These are phyloP conservation scores for Prochilodus magdalenae DNA, from an alignment of 2,113 vertebrate species.

Conservation along the genomic window DNA sequence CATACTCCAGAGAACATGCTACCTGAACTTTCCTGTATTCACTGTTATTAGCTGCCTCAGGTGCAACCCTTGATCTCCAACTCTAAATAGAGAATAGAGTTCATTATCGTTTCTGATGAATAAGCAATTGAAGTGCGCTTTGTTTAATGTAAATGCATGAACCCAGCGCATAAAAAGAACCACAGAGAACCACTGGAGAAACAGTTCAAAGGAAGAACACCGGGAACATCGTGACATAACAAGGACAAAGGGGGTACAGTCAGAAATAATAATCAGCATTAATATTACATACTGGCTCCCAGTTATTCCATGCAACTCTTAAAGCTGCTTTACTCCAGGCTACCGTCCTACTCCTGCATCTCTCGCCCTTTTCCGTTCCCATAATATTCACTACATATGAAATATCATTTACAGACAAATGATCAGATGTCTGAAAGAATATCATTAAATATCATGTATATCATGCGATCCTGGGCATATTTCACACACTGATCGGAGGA, in stretches of 20 bases:
- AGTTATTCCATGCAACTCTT: background rate
- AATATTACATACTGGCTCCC: background rate
- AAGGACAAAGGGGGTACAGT: background rate
- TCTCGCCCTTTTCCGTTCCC: no score
- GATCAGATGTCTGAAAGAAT: no score
- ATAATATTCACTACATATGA: no score
- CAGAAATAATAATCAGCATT: slow-evolving; percentile 27
- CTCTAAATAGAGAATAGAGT: background rate
- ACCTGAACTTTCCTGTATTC: background rate
- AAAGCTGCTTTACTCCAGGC: no score
- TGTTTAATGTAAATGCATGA: slow-evolving; percentile 46
- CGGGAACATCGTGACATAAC: slow-evolving; percentile 39
- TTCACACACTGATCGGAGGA: no score
- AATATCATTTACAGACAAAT: no score
- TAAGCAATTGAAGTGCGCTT: slow-evolving; percentile 20
- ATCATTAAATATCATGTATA: no score
- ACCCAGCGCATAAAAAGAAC: slow-evolving; percentile 22
- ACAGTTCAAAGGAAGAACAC: slow-evolving; percentile 55
- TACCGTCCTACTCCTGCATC: no score
- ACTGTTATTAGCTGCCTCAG: background rate
- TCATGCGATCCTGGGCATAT: no score
- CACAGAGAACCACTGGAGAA: background rate
- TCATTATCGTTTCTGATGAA: slow-evolving; percentile 29
- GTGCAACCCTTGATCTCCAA: slow-evolving; percentile 16
- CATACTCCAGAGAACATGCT: background rate